Base-by-base conservation (phyloP, 2,888 invertebrate genomes). In the Xanthia togata region DNA sequence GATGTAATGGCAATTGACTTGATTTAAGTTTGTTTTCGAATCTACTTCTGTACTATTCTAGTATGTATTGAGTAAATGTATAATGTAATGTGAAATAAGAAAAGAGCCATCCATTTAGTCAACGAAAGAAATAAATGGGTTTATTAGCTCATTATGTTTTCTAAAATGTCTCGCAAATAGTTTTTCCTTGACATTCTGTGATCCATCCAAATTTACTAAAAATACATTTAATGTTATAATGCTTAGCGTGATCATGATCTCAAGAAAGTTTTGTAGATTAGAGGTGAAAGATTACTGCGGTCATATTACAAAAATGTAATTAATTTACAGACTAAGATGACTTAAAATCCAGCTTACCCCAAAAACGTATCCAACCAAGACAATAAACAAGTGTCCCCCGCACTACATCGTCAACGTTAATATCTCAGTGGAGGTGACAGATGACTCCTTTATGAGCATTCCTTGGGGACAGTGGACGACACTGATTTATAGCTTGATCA, bases 381-480 rank as follows among this genome's bases (percentile, higher is more conserved):
- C 71, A 81, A 84, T 83, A 73, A 76, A 84, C 71, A 81, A 83
- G 82, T 68, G 74, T 82, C 64, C 35, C 55, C 38, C 70, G 31
- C 78, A 79, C 75, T 76, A 73, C 60, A 73, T 76, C 76, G 80
- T 85, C 83, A 82, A 79, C 78, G 85, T 79, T 87, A 88, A 84
- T 88, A 85, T 85, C 85, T 87, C 80, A 81, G 79, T 60, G 73
- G 72, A 74, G 75, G 82, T 86, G 88, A 88, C 87, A 79, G 89
- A 88, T 88, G 89, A 82, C 67, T 78, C 87, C 88, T 88, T 88
- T 88, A 88, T 88, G 89, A 89, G 85, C 88, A 88, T 88, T 88
- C 88, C 89, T 87, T 72, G 70, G 82, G 88, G 88, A 83, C 83
- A 82, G 38, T 68, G 68, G 60, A 75, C 57, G 89, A 84, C 88